Base-by-base conservation (phyloP, 2,888 invertebrate genomes). In the Phragmatobia fuliginosa region DNA sequence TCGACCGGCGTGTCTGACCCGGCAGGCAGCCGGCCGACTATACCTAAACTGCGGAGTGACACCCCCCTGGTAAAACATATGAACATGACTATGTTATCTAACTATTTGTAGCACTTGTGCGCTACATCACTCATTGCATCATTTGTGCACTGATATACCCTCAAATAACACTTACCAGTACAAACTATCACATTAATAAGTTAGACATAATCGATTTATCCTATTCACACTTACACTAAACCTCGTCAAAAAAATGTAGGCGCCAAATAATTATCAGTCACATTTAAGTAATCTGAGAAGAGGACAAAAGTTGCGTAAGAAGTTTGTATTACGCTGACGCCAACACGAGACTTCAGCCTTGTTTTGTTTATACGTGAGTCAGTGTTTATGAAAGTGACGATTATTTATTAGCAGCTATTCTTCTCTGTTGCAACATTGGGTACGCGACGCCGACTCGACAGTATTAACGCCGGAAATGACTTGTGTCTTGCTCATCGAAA, bases 361-460 rank as follows among this genome's bases (percentile, higher is more conserved):
- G 85, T 87, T 88, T 88, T 89, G 87, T 88, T 86, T 87, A 75
- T 84, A 81, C 77, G 83, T 92, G 91, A 92, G 85, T 92, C 92
- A 92, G 87, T 88, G 84, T 89, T 91, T 92, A 90, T 88, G 90
- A 91, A 92, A 92, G 89, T 90, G 90, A 91, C 87, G 88, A 91
- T 93, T 90, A 93, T 91, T 92, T 93, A 94, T 94, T 93, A 92
- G 90, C 91, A 90, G 85, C 82, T 87, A 91, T 91, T 92, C 88
- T 92, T 92, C 91, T 90, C 78, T 76, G 83, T 91, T 92, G 88
- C 90, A 87, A 89, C 88, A 90, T 78, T 65, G 67, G 45, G 76
- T 78, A 74, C 74, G 78, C 59, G 72, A 59, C 52, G 65, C 63
- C 63, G 25, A 67, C 66, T 62, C 62, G 45, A 82, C 83, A 82